These are phyloP conservation scores for Pammene aurita DNA, from an alignment of 2,888 invertebrate species.

Conservation along the genomic window DNA sequence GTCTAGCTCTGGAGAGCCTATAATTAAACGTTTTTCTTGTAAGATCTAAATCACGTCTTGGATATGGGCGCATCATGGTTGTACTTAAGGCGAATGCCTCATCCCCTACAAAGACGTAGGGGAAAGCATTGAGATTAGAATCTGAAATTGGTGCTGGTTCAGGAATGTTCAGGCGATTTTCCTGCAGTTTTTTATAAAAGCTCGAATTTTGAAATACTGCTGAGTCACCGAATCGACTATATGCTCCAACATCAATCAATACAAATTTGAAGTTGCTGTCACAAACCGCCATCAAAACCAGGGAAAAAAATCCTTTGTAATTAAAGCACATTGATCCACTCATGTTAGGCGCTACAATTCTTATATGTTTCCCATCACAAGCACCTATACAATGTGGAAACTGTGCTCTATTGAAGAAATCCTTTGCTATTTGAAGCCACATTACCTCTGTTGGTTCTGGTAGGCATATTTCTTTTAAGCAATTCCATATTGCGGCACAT, in stretches of 20 bases:
- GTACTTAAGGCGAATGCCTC: no score
- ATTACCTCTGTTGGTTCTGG: slow-evolving; percentile 16
- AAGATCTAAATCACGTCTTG: slow-evolving; percentile 23
- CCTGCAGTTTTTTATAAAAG: slow-evolving; percentile 10
- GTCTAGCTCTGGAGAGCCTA: slow-evolving; percentile 39
- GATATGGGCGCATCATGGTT: slow-evolving; percentile 42
- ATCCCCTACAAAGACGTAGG: no score
- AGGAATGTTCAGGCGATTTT: slow-evolving; percentile 38
- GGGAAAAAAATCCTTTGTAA: slow-evolving; percentile 25
- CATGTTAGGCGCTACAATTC: slow-evolving; percentile 23
- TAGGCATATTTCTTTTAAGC: slow-evolving; percentile 1
- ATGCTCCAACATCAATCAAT: slow-evolving; percentile 25
- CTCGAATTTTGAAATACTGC: slow-evolving; percentile 7
- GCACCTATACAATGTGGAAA: slow-evolving; percentile 22
- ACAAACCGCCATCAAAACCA: slow-evolving; percentile 23
- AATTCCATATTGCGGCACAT: neutral
- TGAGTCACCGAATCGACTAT: slow-evolving; percentile 28
- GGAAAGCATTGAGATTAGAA: slow-evolving; percentile 18
- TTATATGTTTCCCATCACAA: slow-evolving; percentile 22
- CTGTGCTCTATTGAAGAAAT: slow-evolving; percentile 1
- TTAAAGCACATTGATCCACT: slow-evolving; percentile 33
- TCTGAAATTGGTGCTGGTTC: slow-evolving; percentile 38
- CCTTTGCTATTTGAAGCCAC: slow-evolving; percentile 12
- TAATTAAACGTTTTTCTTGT: slow-evolving; percentile 40
- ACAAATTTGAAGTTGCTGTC: slow-evolving; percentile 23